These are phyloP conservation scores for Xyliphius kryptos DNA, from an alignment of 2,113 vertebrate genomes.

Conservation along the genomic window DNA sequence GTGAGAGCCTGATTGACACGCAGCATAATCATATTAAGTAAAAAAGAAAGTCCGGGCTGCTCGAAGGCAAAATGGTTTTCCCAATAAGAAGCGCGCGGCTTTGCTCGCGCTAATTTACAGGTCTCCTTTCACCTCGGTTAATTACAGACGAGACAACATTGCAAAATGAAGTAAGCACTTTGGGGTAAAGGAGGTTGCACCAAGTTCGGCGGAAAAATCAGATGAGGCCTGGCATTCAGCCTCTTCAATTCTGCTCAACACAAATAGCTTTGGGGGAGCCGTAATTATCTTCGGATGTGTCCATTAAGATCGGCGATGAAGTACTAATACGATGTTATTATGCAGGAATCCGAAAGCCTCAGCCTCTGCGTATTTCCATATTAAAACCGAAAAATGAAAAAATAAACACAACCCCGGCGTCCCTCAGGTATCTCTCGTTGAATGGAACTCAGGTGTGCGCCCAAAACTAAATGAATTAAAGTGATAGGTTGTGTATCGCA, in stretches of 20 bases:
- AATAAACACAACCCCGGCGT: neutral
- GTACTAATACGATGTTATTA: constrained; percentile 46
- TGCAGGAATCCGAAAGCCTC: constrained; percentile 36
- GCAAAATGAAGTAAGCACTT: constrained; percentile 27
- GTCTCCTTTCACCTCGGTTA: constrained; percentile 25
- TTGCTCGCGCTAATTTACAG: constrained; percentile 14
- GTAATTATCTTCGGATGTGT: constrained; percentile 47
- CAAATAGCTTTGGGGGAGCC: constrained; percentile 44
- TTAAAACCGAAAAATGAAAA: neutral
- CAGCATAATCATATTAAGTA: constrained; percentile 45
- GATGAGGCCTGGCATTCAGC: constrained; percentile 40
- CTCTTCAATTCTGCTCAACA: constrained; percentile 39
- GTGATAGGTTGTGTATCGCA: constrained; percentile 37
- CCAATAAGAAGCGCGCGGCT: constrained; percentile 4
- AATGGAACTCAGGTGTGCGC: constrained; percentile 26
- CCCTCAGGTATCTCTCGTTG: constrained; percentile 31
- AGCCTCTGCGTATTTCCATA: constrained; percentile 13
- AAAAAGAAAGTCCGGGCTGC: constrained; percentile 35
- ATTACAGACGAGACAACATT: constrained; percentile 35
- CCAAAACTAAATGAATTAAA: constrained; percentile 35
- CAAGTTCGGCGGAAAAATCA: constrained; percentile 39
- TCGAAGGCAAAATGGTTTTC: constrained; percentile 31
- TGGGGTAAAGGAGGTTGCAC: constrained; percentile 24
- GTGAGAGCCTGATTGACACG: constrained; percentile 60
- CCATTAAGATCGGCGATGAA: constrained; percentile 45